These are phyloP conservation scores for Rhinoraja longicauda DNA, from an alignment of 2,797 vertebrate species.

Conservation along the genomic window DNA sequence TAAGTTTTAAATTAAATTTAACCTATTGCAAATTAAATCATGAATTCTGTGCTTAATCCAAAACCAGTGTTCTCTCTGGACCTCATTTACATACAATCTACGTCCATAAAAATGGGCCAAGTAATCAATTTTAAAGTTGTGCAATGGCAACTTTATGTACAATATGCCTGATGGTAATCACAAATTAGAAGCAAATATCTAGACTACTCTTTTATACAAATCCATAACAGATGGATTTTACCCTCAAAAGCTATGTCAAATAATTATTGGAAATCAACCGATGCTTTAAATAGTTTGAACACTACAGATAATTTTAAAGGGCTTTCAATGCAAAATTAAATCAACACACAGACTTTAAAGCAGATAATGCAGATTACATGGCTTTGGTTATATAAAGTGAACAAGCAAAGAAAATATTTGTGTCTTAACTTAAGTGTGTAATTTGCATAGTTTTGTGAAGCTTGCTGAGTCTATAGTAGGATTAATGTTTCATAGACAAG, in stretches of 20 bases:
- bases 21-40: not conserved
- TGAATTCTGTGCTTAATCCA: not conserved
- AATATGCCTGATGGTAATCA: not conserved
- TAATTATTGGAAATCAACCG: not conserved
- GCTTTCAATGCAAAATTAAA: constrained; percentile 9
- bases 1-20: not conserved
- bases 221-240: not conserved
- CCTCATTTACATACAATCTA: not conserved
- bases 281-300: not conserved
- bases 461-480: constrained; percentile 7
- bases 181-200: not conserved
- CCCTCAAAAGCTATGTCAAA: not conserved
- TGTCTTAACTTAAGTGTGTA: not conserved
- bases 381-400: not conserved
- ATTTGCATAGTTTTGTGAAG: constrained; percentile 10
- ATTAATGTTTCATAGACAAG: not conserved
- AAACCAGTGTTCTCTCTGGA: not conserved
- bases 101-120: not conserved
- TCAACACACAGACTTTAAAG: not conserved
- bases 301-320: not conserved
- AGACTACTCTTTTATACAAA: constrained; percentile 1
- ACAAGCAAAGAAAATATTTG: not conserved
- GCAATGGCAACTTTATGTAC: not conserved
- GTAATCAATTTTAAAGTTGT: not conserved
- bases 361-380: not conserved